Percentiles rank a stretch among this genome's conserved stretches.
Conservation (phyloP, 2,113 vertebrate genomes). For the Hippocampus zosterae region DNA sequence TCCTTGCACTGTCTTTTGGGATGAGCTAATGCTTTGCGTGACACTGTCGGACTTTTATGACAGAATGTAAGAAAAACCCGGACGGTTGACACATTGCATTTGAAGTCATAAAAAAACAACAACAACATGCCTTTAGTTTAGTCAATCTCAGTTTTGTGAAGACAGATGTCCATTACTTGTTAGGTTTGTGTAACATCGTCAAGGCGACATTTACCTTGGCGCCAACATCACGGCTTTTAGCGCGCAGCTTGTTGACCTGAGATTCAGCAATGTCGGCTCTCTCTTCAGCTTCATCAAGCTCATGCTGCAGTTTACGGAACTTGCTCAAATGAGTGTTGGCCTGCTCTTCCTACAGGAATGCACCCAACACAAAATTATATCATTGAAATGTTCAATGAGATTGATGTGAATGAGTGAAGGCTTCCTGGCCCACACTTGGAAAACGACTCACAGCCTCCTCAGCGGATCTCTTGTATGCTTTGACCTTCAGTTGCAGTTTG, state of each 20-base stretch:
- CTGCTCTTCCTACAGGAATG: constrained; percentile 66
- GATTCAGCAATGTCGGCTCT: constrained; percentile 71
- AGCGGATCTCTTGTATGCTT: constrained; percentile 77
- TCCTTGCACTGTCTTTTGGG: no score
- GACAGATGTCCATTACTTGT: background rate
- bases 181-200: background rate
- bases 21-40: no score
- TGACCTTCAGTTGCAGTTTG: constrained; percentile 73
- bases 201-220: constrained; percentile 53
- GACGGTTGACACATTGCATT: background rate
- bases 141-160: background rate
- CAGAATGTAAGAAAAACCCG: background rate
- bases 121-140: background rate
- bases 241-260: constrained; percentile 73
- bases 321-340: constrained; percentile 67
- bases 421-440: background rate
- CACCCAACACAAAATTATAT: background rate
- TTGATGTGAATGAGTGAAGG: background rate
- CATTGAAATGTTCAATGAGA: background rate
- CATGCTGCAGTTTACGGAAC: constrained; percentile 65
- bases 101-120: no score
- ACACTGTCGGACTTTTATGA: no score
- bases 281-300: constrained; percentile 70
- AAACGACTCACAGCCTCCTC: constrained; percentile 70
- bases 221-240: constrained; percentile 65